Conservation (phyloP, 2,888 invertebrate species). For the Cerastoderma edule region DNA sequence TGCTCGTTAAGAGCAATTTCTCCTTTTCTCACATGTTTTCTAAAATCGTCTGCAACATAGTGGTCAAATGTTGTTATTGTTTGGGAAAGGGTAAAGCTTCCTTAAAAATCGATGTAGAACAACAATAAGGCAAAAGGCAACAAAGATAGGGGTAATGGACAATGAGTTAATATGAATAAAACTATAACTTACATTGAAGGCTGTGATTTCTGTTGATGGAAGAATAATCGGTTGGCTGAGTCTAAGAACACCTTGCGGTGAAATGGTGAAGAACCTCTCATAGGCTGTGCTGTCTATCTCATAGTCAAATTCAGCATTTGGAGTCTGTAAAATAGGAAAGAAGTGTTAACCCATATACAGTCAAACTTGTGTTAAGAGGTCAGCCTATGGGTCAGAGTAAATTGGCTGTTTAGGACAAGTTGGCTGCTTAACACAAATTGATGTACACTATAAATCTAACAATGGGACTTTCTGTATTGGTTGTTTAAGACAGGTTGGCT, state of each 20-base stretch:
- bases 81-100: no score
- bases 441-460: no score
- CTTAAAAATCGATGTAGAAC: no score
- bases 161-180: neutral
- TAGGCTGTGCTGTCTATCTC: neutral
- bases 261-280: neutral
- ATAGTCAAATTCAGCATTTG: slow-evolving; percentile 1
- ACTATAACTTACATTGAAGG: slow-evolving; percentile 1
- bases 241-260: neutral
- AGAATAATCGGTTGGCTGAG: neutral
- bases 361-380: no score
- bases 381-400: no score
- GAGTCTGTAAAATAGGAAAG: neutral
- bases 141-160: neutral
- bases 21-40: neutral
- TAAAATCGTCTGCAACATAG: no score
- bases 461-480: no score
- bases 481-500: no score
- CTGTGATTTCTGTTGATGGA: neutral
- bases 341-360: slow-evolving; percentile 8
- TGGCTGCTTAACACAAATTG: no score
- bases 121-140: neutral
- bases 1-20: slow-evolving; percentile 2
- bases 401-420: no score
- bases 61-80: no score